Base-by-base conservation (phyloP, 2,113 vertebrate genomes). In the Notarius lentiginosus region DNA sequence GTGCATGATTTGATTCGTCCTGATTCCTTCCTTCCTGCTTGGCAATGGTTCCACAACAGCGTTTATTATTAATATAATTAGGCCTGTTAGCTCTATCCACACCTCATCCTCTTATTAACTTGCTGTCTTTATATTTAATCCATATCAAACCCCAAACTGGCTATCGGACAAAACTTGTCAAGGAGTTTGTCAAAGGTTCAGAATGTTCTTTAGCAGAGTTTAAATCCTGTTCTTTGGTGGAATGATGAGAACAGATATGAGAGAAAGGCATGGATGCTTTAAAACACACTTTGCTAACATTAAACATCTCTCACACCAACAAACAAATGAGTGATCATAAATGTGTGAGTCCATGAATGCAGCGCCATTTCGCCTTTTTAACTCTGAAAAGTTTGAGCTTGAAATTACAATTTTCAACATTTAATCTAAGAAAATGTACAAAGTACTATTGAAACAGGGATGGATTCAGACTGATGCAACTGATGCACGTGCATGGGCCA, bases 91-190 rank as follows among this genome's bases (percentile, higher is more conserved):
- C 60, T 55, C 87, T 88, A 86, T 91, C 91, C 90, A 90, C 89
- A 91, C 61, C 81, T 91, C 88, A 91, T 90, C 89, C 88, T 70
- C 0, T 73, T 92, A 93, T 94, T 87, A 93, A 95, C 92, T 93
- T 94, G 56, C 92, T 94, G 92, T 93, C 94, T 92, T 93, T 90
- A 92, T 94, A 92, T 93, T 92, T 93, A 85, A 83, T 84, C 85
- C 66, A 72, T 87, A 82, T 85, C 92, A 9, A 34, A 76, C 89
- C 88, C 89, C 83, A 53, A 80, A 85, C 89, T 79, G 89, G 91
- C 91, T 91, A 86, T 93, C 90, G 91, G 65, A 85, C 77, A 79
- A 90, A 92, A 92, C 87, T 90, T 91, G 92, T 91, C 91, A 91
- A 90, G 89, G 88, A 89, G 87, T 87, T 87, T 77, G 86, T 73